These are phyloP conservation scores for Limnephilus lunatus DNA, from an alignment of 2,888 invertebrate species.

Conservation along the genomic window DNA sequence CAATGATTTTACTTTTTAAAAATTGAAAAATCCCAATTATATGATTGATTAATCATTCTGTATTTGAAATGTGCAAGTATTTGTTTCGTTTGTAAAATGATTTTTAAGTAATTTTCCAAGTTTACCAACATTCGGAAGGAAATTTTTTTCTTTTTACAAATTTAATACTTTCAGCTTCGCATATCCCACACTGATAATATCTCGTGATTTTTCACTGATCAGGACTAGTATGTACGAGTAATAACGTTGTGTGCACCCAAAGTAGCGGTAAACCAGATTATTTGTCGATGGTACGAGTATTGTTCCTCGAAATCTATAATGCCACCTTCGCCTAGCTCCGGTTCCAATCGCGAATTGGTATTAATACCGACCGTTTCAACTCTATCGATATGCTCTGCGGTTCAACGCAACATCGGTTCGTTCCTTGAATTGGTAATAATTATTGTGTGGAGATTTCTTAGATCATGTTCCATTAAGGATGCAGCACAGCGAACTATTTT, in stretches of 20 bases:
- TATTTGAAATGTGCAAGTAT: too few relatives aligned
- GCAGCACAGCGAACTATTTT: neutral
- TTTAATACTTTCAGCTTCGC: too few relatives aligned
- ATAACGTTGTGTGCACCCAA: neutral
- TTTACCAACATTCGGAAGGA: too few relatives aligned
- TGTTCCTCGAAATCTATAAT: neutral
- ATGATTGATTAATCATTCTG: too few relatives aligned
- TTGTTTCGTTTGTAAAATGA: too few relatives aligned
- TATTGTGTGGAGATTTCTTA: neutral
- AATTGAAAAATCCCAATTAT: too few relatives aligned
- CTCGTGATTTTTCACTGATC: too few relatives aligned
- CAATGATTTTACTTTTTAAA: too few relatives aligned
- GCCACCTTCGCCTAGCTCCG: neutral
- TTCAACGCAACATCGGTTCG: neutral
- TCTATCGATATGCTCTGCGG: neutral
- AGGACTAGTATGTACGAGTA: neutral
- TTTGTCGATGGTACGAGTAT: neutral
- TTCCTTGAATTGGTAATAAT: neutral
- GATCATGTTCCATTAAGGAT: neutral
- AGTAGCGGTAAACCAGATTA: neutral
- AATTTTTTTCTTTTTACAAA: too few relatives aligned
- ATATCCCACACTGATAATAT: too few relatives aligned
- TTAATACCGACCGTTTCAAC: neutral
- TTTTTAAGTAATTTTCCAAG: too few relatives aligned
- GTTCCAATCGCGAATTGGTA: neutral